Base-by-base conservation (phyloP, 2,113 vertebrate genomes). In the Bolborhynchus lineola region DNA sequence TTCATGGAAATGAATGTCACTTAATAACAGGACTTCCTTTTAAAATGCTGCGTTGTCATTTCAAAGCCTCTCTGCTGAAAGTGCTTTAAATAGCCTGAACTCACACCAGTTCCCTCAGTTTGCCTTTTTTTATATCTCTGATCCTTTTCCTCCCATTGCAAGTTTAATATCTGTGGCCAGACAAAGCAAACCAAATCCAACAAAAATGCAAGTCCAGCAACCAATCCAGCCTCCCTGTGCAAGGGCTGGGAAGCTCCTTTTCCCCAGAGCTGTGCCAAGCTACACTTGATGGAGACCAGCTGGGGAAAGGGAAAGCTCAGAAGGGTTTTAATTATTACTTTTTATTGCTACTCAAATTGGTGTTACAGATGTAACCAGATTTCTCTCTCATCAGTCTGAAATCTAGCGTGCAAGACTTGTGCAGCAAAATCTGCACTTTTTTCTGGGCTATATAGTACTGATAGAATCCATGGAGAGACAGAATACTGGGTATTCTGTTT, bases 1-100 rank as follows among this genome's bases (percentile, higher is more conserved):
- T 26, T 44, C 8, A 33, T 0, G 2, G 65, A 31, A 89, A 28
- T 69, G 46, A 41, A 23, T 11, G 52, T 86, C 8, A 3, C 69
- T 68, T 72, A 82, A 74, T 67, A 94, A 82, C 84, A 53, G 35
- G 23, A 49, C 47, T 93, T 95, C 74, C 63, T 91, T 93, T 94
- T 65, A 72, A 57, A 67, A 79, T 57, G 47, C 35, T 79, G 47
- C 84, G 90, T 84, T 82, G 69, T 88, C 2, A 75, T 89, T 72
- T 85, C 67, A 92, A 95, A 92, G 19, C 19, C 16, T 72, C 17
- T 49, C 12, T 59, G 28, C 24, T 37, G 68, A 10, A 84, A 87
- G 37, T 60, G 85, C 81, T 91, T 86, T 68, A 84, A 89, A 95
- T 33, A 79, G 62, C 25, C 39, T 44, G n/a, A 84, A 74, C 5